These are phyloP conservation scores for Chloropsis cyanopogon DNA, from an alignment of 2,113 vertebrate genomes.

Conservation along the genomic window DNA sequence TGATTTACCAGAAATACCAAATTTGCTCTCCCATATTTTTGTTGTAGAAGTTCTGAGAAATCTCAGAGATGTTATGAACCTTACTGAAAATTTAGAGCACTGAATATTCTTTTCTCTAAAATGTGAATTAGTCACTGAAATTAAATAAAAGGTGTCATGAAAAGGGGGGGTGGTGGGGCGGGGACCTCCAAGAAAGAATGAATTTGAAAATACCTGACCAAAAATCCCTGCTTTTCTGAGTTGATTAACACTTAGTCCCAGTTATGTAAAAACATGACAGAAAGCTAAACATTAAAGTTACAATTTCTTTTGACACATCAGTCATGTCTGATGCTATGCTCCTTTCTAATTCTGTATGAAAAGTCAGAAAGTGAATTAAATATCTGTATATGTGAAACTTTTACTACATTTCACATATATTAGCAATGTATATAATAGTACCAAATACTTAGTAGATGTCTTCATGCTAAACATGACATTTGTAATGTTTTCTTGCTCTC, in stretches of 20 bases:
- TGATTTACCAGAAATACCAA: not conserved
- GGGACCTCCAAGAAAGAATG: not conserved
- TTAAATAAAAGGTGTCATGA: not conserved
- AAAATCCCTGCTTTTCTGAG: conserved; percentile 25
- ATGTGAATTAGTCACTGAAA: conserved; percentile 9
- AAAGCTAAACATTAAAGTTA: not conserved
- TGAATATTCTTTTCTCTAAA: not conserved
- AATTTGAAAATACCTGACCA: not conserved
- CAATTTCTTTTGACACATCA: not conserved
- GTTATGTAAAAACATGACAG: not conserved
- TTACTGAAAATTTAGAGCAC: not conserved
- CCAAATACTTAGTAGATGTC: not conserved
- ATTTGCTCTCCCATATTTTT: not conserved
- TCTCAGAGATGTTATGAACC: not conserved
- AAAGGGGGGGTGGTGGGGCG: not conserved
- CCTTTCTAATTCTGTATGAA: not conserved
- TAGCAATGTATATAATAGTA: not conserved
- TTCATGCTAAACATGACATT: not conserved
- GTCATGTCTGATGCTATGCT: not conserved
- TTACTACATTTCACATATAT: not conserved
- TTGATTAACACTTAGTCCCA: not conserved
- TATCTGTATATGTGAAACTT: not conserved
- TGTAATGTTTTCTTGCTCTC: not conserved
- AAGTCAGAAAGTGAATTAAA: not conserved
- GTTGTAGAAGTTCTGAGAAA: not conserved